Evolutionary conservation across 1,140 invertebrate genomes (phyloP).

Genomic region (Zaprionus inermis): DNA sequence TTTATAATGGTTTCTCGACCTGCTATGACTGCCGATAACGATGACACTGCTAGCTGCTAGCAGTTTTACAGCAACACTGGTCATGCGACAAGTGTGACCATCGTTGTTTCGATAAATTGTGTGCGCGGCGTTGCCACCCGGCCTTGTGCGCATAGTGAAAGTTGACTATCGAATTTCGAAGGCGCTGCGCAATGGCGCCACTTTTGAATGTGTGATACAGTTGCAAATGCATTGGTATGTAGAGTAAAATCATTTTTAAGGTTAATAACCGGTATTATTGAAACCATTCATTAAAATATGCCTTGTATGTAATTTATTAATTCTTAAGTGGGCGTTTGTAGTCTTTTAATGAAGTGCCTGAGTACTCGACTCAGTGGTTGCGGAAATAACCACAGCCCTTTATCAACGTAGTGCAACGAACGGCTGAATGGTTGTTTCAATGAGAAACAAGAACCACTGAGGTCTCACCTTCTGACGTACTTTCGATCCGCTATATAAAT

Average conservation of each 20-base stretch:
- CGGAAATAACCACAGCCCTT: slow-evolving; percentile 37
- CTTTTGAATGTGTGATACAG: not conserved
- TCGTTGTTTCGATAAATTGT: not conserved
- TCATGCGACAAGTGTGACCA: slow-evolving; percentile 21
- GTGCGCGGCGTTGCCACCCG: slow-evolving; percentile 14
- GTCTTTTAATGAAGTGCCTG: not conserved
- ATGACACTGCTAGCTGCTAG: slow-evolving; percentile 16
- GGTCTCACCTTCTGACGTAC: slow-evolving; percentile 42
- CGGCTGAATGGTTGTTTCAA: slow-evolving; percentile 51
- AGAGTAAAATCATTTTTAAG: not conserved
- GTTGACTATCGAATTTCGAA: not conserved
- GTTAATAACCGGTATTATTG: not conserved
- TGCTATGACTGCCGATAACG: slow-evolving; percentile 49
- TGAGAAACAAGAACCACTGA: slow-evolving; percentile 45
- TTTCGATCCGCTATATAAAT: slow-evolving; percentile 18
- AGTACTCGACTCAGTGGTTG: slow-evolving; percentile 17
- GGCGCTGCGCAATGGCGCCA: not conserved
- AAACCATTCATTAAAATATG: not conserved
- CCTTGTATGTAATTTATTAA: not conserved
- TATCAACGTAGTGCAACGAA: slow-evolving; percentile 63
- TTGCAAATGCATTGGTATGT: not conserved
- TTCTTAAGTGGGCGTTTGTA: not conserved
- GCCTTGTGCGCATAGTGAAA: not conserved
- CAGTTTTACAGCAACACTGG: slow-evolving; percentile 25
- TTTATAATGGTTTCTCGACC: slow-evolving; percentile 56